Conservation (phyloP, 1,140 invertebrate genomes). For the Rhopalosiphum padi region DNA sequence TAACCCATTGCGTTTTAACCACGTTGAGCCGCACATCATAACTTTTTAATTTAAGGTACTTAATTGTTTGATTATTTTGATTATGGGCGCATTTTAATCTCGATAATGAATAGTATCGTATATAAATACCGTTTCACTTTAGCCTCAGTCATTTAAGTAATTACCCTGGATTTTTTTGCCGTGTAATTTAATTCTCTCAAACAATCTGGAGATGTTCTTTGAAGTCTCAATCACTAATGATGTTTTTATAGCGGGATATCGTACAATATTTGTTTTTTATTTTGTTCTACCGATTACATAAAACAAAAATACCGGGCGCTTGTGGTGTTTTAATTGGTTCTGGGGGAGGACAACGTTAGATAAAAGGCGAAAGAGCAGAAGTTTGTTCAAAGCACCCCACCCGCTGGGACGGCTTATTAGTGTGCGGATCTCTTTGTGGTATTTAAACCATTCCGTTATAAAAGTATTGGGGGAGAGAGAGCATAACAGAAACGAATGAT, state of each 20-base stretch:
- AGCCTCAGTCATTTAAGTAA: not conserved
- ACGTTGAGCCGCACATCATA: not conserved
- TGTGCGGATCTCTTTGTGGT: constrained; percentile 50
- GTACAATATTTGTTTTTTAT: constrained; percentile 27
- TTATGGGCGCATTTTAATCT: not conserved
- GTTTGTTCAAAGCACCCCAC: constrained; percentile 56
- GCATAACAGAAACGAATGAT: constrained; percentile 49
- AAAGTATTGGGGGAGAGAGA: not conserved
- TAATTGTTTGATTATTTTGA: not conserved
- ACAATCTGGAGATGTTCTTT: not conserved
- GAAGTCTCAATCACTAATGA: not conserved
- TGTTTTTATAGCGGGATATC: constrained; percentile 13
- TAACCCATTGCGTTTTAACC: not conserved
- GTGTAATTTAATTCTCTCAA: not conserved
- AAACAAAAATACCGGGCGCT: constrained; percentile 45
- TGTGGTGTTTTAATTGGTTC: constrained; percentile 54
- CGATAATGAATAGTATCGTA: constrained; percentile 15
- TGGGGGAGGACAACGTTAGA: not conserved
- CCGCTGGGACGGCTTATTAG: constrained; percentile 57
- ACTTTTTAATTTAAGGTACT: not conserved
- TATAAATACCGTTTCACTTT: not conserved
- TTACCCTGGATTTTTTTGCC: not conserved
- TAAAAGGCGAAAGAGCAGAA: constrained; percentile 56
- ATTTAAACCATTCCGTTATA: constrained; percentile 48
- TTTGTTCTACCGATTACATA: constrained; percentile 15